phyloP scores from a whole-genome alignment of 2,113 vertebrate genomes.

The Sisor rabdophorus region DNA sequence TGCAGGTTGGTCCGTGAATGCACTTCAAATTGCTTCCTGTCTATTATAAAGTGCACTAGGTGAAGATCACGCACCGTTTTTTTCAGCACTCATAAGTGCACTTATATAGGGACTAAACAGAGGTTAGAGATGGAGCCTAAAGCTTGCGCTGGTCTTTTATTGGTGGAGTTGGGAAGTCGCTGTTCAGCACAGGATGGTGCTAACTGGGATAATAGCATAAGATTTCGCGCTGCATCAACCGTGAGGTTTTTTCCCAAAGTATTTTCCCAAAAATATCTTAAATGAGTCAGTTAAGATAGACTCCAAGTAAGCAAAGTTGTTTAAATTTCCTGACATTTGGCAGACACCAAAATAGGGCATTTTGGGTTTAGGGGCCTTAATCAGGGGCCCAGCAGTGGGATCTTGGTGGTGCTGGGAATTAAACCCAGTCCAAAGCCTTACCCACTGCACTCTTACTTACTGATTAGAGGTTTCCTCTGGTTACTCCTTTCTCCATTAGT shows the following conservation, averaged over 20 bases:
- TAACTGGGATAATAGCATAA: constrained; percentile 30
- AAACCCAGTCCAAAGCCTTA: no score
- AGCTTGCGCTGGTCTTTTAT: constrained; percentile 52
- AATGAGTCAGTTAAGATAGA: no score
- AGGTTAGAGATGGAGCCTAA: background rate
- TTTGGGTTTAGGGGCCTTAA: no score
- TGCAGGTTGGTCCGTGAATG: background rate
- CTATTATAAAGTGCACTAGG: background rate
- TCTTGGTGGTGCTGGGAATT: no score
- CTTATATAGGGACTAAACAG: background rate
- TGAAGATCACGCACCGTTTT: background rate
- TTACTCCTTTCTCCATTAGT: no score
- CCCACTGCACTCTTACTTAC: no score
- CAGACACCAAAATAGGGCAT: no score
- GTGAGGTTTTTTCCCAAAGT: background rate
- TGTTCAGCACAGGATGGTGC: constrained; percentile 62
- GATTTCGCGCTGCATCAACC: background rate
- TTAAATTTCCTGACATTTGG: no score
- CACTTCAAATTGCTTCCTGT: background rate
- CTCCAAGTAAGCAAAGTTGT: no score
- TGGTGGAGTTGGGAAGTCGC: constrained; percentile 60
- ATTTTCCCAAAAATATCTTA: no score
- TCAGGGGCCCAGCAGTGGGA: no score
- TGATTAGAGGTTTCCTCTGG: no score
- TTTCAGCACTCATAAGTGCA: background rate